These are phyloP conservation scores for Andrena dorsata DNA, from an alignment of 2,888 invertebrate species.

Conservation along the genomic window DNA sequence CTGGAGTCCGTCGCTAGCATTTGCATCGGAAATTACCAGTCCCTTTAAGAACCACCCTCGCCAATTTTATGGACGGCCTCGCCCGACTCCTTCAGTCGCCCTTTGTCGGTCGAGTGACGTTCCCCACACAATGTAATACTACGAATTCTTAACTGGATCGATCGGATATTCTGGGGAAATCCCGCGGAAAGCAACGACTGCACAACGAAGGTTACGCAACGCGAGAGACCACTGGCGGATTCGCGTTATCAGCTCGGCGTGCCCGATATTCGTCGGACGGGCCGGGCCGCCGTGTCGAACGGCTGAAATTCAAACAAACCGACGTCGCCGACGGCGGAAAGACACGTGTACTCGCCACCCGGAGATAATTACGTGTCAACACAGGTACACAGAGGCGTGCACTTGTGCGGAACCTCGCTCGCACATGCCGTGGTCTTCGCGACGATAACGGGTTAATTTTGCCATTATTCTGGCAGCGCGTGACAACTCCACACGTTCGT, in stretches of 20 bases:
- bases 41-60: too few species aligned
- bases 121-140: too few species aligned
- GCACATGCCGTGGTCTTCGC: neutral
- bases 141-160: too few species aligned
- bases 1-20: too few species aligned
- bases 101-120: too few species aligned
- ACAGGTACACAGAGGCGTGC: slow-evolving; percentile 46
- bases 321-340: slow-evolving; percentile 41
- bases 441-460: slow-evolving; percentile 20
- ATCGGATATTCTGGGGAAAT: too few species aligned
- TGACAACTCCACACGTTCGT: too few species aligned
- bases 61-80: too few species aligned
- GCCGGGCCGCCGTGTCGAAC: slow-evolving; percentile 18
- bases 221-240: neutral
- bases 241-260: slow-evolving; percentile 5
- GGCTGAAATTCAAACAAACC: slow-evolving; percentile 47
- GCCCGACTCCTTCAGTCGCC: too few species aligned
- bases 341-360: slow-evolving; percentile 65
- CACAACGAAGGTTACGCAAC: neutral
- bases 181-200: too few species aligned
- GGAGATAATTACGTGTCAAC: slow-evolving; percentile 73
- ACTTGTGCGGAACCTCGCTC: neutral
- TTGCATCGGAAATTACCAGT: too few species aligned
- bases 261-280: neutral
- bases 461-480: neutral